phyloP scores from a whole-genome alignment of 1,140 invertebrate genomes.

The Zaprionus gabonicus region DNA sequence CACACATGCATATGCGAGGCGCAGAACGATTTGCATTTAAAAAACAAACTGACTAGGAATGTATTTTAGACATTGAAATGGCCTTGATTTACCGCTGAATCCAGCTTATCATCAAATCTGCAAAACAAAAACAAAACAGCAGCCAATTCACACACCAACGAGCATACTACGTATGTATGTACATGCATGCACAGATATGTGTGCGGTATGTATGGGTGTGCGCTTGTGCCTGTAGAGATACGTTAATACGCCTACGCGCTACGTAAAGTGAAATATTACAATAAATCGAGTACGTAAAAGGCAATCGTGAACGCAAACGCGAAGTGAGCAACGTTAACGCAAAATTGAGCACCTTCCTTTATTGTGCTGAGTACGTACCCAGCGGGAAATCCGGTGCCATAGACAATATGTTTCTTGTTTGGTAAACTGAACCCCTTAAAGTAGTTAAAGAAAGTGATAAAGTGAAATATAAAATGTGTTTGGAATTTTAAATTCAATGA shows the following conservation, averaged over 20 bases:
- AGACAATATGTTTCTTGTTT: not conserved
- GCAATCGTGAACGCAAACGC: slow-evolving; percentile 15
- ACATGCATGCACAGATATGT: slow-evolving; percentile 34
- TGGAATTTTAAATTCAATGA: no score
- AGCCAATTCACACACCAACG: slow-evolving; percentile 38
- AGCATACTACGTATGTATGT: slow-evolving; percentile 12
- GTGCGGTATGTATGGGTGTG: slow-evolving; percentile 24
- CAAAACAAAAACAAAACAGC: slow-evolving; percentile 54
- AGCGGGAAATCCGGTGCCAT: not conserved
- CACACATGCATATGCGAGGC: slow-evolving; percentile 18
- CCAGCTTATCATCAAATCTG: slow-evolving; percentile 46
- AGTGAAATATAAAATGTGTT: not conserved
- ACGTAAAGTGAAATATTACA: slow-evolving; percentile 43
- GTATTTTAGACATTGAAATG: slow-evolving; percentile 12
- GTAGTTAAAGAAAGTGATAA: not conserved
- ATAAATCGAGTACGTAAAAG: slow-evolving; percentile 27
- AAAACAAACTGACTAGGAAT: slow-evolving; percentile 16
- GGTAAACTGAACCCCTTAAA: not conserved
- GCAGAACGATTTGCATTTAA: slow-evolving; percentile 27
- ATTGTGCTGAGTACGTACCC: slow-evolving; percentile 1
- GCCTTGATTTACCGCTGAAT: slow-evolving; percentile 32
- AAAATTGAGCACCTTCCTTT: slow-evolving; percentile 14
- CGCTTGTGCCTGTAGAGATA: slow-evolving; percentile 26
- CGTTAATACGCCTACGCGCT: slow-evolving; percentile 46
- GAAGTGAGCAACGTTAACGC: slow-evolving; percentile 42